Evolutionary conservation across 2,797 vertebrate genomes (phyloP), one percentile per base, ranked within the genome.

Genomic region (Scleropages formosus): DNA sequence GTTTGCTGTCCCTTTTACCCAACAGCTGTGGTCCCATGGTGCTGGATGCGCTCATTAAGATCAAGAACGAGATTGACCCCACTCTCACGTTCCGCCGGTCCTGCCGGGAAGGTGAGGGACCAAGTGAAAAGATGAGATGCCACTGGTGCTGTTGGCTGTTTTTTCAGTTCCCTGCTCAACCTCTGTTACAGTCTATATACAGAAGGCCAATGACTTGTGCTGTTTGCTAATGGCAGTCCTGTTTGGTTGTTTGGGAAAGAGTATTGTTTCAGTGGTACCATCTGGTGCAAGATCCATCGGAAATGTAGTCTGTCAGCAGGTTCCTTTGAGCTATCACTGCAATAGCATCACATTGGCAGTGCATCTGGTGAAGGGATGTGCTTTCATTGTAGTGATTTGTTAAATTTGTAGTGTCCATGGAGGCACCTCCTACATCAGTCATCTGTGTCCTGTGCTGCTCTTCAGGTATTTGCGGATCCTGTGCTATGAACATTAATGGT

Each of bases 11-110:
- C 4, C 18, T 12, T 58, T 61, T 61, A 61, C 11, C 8, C 22
- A 49, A 20, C 49, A 56, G 68, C 12, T 70, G 49, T 53, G 68
- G 68, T 12, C 68, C 68, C 22, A 94, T 94, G 92, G 91, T 94
- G 15, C 83, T 94, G 0, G 93, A 94, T 15, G 93, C 91, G 26
- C 85, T 94, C 67, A 92, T 94, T 84, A 93, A 94, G 83, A 92
- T 94, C 44, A 94, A 94, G 83, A 94, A 94, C 3, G 92, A 94
- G 82, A 18, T 93, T 4, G 93, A 93, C 53, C 80, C 92, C 24
- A 93, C 92, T 0, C 81, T 94, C 82, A 93, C 92, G 59, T 94
- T 94, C 84, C 89, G 93, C 63, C 84, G 92, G 12, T 94, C 92
- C 0, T 94, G 93, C 68, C 79, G 92, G 77, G 93, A 94, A 87